Evolutionary conservation across 64 coral and sea anemone species (phyloP).

Genomic region (Acropora tenuis): DNA sequence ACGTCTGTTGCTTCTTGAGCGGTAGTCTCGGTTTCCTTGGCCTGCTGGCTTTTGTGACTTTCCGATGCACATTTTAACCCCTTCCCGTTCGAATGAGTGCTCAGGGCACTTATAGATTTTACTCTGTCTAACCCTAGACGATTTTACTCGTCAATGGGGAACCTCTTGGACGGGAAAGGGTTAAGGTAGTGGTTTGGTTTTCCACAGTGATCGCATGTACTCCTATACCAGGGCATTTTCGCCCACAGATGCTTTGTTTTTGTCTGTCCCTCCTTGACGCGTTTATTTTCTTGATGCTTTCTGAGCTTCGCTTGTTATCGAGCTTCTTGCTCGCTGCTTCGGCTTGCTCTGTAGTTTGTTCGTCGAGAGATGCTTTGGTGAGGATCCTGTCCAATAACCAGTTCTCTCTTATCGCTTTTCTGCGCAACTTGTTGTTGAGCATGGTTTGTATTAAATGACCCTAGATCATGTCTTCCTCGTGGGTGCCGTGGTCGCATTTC

Average conservation of each 20-base stretch:
- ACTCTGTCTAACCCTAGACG: too few relatives aligned
- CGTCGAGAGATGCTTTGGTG: conserved; percentile 61
- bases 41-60: conserved; percentile 52
- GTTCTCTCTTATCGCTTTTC: conserved; percentile 52
- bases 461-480: conserved; percentile 63
- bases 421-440: conserved; percentile 53
- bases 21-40: conserved; percentile 61
- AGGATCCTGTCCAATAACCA: conserved; percentile 53
- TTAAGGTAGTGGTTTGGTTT: too few relatives aligned
- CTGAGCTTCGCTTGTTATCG: neutral
- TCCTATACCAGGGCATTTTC: conserved; percentile 48
- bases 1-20: conserved; percentile 31
- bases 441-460: conserved; percentile 80
- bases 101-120: too few relatives aligned
- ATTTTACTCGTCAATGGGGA: too few relatives aligned
- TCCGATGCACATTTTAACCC: conserved; percentile 50
- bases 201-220: too few relatives aligned
- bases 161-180: too few relatives aligned
- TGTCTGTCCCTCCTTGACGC: neutral
- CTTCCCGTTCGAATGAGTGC: too few relatives aligned
- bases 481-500: conserved; percentile 45
- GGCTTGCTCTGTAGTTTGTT: conserved; percentile 38
- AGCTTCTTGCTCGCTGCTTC: too few relatives aligned
- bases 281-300: conserved; percentile 51
- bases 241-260: conserved; percentile 18